Evolutionary conservation across 1,140 invertebrate species (phyloP).

Genomic region (Papilio helenus): DNA sequence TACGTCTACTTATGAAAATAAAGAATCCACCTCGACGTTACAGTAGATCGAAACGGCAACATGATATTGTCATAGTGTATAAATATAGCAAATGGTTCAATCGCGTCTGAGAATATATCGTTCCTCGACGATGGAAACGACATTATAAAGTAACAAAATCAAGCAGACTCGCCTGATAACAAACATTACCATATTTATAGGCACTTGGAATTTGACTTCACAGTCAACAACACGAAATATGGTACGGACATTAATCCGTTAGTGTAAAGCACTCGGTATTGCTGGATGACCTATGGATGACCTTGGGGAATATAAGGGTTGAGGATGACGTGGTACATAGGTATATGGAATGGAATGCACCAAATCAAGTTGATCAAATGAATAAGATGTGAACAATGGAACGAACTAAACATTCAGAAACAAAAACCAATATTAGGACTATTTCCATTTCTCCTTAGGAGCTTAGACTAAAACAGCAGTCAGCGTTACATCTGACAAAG

Average conservation of each 20-base stretch:
- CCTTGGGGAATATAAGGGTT: background rate
- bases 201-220: slow-evolving; percentile 27
- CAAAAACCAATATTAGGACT: background rate
- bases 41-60: slow-evolving; percentile 3
- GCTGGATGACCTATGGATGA: background rate
- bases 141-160: slow-evolving; percentile 30
- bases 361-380: slow-evolving; percentile 13
- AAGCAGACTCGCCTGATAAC: slow-evolving; percentile 31
- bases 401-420: background rate
- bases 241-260: background rate
- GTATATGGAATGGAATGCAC: slow-evolving; percentile 33
- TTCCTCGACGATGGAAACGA: background rate
- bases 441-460: background rate
- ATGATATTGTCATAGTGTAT: slow-evolving; percentile 15
- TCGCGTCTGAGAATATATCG: slow-evolving; percentile 20
- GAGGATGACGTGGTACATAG: slow-evolving; percentile 7
- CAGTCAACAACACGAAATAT: slow-evolving; percentile 1
- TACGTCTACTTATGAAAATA: slow-evolving; percentile 30
- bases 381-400: background rate
- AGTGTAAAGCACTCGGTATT: background rate
- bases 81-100: slow-evolving; percentile 24
- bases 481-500: background rate
- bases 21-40: slow-evolving; percentile 1
- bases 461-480: background rate
- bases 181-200: slow-evolving; percentile 31